These are phyloP conservation scores for Cistogaster globosa DNA, from an alignment of 2,888 invertebrate genomes.

Conservation along the genomic window DNA sequence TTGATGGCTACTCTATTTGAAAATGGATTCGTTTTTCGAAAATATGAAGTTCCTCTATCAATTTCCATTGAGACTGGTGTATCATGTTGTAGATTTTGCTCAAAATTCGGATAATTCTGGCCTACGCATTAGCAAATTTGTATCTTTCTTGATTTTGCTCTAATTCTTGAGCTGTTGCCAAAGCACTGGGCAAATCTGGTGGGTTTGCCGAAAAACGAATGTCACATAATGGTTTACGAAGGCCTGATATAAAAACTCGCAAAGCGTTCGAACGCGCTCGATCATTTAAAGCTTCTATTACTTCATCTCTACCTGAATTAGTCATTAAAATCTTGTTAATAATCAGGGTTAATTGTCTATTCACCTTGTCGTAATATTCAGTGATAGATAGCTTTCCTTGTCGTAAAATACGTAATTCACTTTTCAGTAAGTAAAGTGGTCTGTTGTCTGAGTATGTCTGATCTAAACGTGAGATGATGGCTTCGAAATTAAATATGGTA, in stretches of 20 bases:
- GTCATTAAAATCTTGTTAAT: slow-evolving; percentile 63
- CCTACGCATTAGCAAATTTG: slow-evolving; percentile 31
- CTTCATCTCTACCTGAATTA: slow-evolving; percentile 48
- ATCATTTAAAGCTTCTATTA: slow-evolving; percentile 44
- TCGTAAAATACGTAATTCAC: slow-evolving; percentile 69
- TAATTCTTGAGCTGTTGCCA: slow-evolving; percentile 60
- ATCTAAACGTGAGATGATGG: slow-evolving; percentile 60
- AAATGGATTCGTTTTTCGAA: slow-evolving; percentile 19
- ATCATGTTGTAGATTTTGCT: background rate
- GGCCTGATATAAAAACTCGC: slow-evolving; percentile 46
- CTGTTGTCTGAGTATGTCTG: slow-evolving; percentile 67
- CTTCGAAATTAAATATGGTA: slow-evolving; percentile 57
- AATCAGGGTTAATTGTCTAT: slow-evolving; percentile 12
- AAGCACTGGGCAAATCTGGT: background rate
- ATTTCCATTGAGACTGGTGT: slow-evolving; percentile 31
- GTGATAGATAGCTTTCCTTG: background rate
- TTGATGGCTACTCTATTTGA: background rate
- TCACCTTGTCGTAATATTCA: slow-evolving; percentile 27
- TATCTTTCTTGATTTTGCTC: slow-evolving; percentile 56
- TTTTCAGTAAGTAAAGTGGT: slow-evolving; percentile 64
- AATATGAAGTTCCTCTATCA: slow-evolving; percentile 35
- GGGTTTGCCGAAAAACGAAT: slow-evolving; percentile 5
- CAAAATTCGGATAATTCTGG: background rate
- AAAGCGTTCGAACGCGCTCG: slow-evolving; percentile 54
- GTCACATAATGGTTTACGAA: slow-evolving; percentile 19